Percentiles rank a stretch among this genome's conserved stretches.
Evolutionary conservation across 2,888 invertebrate genomes (phyloP).

Genomic region (Nebria brevicollis): DNA sequence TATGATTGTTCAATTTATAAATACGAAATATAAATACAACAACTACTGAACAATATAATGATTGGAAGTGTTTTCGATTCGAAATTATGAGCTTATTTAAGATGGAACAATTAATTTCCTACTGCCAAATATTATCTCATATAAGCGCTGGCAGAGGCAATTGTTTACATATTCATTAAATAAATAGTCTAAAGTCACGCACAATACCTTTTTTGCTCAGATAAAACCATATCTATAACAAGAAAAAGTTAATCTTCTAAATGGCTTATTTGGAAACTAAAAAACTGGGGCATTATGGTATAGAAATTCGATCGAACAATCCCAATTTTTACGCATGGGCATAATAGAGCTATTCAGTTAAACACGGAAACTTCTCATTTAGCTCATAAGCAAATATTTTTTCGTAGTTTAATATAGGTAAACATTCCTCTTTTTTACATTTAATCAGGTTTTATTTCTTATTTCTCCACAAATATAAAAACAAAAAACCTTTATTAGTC

Average conservation of each 20-base stretch:
- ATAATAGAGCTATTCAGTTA: conserved; percentile 31
- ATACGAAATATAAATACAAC: too few species aligned
- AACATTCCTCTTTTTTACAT: background rate
- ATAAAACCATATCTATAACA: background rate
- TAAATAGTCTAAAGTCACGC: too few species aligned
- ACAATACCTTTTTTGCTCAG: too few species aligned
- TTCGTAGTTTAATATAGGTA: background rate
- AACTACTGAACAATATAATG: too few species aligned
- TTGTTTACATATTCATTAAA: too few species aligned
- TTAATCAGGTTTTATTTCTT: background rate
- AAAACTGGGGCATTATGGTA: conserved; percentile 15
- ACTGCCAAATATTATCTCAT: too few species aligned
- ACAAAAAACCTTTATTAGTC: background rate
- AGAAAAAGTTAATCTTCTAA: background rate
- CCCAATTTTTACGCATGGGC: conserved; percentile 20
- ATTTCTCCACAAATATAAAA: background rate
- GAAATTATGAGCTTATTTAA: too few species aligned
- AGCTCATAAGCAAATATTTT: conserved; percentile 31
- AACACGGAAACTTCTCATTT: conserved; percentile 41
- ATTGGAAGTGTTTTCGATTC: too few species aligned
- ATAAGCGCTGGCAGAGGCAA: too few species aligned
- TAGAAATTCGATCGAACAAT: background rate
- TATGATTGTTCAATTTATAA: too few species aligned
- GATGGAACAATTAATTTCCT: too few species aligned
- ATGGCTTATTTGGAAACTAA: conserved; percentile 19